phyloP scores from a whole-genome alignment of 2,888 invertebrate species.

The Onthophagus sagittarius region DNA sequence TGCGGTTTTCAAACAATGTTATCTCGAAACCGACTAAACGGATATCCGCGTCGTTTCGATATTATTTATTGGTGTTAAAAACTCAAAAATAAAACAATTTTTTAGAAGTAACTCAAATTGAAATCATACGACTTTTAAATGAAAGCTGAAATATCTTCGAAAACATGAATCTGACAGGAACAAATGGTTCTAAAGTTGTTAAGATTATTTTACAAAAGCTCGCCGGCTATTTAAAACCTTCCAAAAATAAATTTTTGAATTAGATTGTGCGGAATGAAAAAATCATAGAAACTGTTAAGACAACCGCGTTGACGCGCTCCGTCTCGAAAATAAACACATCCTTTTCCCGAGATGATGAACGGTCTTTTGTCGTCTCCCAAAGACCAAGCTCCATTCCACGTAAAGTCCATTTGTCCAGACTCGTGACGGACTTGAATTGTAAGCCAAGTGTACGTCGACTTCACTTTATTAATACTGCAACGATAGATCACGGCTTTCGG shows the following conservation, averaged over 20 bases:
- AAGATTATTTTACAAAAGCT: no score
- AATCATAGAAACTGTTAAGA: background rate
- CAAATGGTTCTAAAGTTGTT: no score
- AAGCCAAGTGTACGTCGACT: background rate
- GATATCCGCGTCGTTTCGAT: no score
- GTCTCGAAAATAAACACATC: background rate
- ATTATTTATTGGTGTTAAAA: no score
- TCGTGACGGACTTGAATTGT: background rate
- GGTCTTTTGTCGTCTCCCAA: background rate
- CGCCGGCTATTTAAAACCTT: no score
- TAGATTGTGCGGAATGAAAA: background rate
- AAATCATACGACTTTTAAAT: no score
- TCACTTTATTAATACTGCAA: constrained; percentile 3
- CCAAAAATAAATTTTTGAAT: background rate
- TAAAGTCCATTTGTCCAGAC: background rate
- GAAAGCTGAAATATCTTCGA: no score
- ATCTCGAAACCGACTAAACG: no score
- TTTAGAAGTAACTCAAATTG: no score
- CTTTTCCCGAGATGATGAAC: background rate
- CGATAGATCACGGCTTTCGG: constrained; percentile 6
- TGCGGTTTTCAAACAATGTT: no score
- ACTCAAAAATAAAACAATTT: no score
- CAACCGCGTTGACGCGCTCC: background rate
- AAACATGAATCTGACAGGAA: no score
- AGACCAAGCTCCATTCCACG: background rate